phyloP scores from a whole-genome alignment of 2,888 invertebrate species.

The Cosmia pyralina region DNA sequence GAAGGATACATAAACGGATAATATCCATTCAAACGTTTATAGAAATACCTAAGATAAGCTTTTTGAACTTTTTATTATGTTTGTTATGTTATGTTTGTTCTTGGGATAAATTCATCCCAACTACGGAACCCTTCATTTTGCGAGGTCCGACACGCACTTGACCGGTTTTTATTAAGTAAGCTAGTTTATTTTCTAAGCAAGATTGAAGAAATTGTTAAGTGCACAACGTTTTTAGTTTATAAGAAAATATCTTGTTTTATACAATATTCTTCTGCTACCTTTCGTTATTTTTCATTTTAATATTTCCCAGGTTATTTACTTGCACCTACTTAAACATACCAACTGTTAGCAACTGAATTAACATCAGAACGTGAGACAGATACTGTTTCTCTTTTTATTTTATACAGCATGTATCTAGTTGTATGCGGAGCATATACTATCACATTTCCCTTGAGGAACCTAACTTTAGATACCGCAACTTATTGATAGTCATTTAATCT shows the following conservation, averaged over 20 bases:
- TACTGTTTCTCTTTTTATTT: not conserved
- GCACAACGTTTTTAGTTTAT: not conserved
- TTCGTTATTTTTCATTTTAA: not conserved
- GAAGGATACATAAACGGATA: too few relatives aligned
- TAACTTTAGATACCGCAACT: constrained; percentile 3
- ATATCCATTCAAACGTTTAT: too few relatives aligned
- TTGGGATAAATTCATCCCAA: too few relatives aligned
- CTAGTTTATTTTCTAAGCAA: not conserved
- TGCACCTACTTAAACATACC: not conserved
- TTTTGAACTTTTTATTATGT: too few relatives aligned
- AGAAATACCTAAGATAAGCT: too few relatives aligned
- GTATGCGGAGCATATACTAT: not conserved
- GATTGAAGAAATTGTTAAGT: not conserved
- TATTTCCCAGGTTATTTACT: too few relatives aligned
- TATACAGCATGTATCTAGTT: not conserved
- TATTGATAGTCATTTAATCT: constrained; percentile 1
- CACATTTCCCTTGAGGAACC: constrained; percentile 4
- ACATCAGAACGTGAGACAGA: not conserved
- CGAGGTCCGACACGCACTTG: too few relatives aligned
- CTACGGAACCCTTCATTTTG: too few relatives aligned
- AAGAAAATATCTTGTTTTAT: not conserved
- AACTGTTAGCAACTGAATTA: not conserved
- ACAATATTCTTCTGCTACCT: not conserved
- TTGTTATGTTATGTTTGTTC: too few relatives aligned
- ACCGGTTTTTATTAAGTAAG: too few relatives aligned